A percentile compares a stretch with the other conserved stretches of the same genome.
Conservation (phyloP, 2,888 invertebrate species). For the Seira ritae region DNA sequence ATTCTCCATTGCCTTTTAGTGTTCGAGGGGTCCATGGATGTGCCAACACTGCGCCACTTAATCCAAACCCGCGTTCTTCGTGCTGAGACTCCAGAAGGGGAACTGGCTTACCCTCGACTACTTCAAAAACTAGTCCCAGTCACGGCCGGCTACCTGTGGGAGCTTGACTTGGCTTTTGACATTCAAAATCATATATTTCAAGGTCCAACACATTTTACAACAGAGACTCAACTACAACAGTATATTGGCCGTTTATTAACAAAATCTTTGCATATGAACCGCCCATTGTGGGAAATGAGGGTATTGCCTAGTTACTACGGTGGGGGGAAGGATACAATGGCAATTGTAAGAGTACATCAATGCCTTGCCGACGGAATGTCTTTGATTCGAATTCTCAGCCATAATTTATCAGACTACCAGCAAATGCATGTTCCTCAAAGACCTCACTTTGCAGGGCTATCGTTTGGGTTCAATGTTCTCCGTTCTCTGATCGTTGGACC, state of each 20-base stretch:
- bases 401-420: conserved; percentile 76
- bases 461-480: conserved; percentile 76
- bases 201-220: conserved; percentile 75
- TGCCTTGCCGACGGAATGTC: conserved; percentile 78
- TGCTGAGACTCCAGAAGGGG: conserved; percentile 75
- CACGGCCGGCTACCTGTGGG: conserved; percentile 77
- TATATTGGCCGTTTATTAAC: conserved; percentile 77
- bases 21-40: conserved; percentile 77
- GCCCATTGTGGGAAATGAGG: conserved; percentile 79
- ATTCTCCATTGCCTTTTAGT: conserved; percentile 78
- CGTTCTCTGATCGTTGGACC: conserved; percentile 78
- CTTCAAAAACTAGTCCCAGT: conserved; percentile 76
- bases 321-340: conserved; percentile 76
- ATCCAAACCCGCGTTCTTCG: conserved; percentile 76
- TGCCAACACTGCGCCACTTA: conserved; percentile 76
- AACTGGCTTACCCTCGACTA: conserved; percentile 77
- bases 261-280: conserved; percentile 76
- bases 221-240: conserved; percentile 76
- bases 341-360: conserved; percentile 78
- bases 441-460: conserved; percentile 76
- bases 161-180: conserved; percentile 77
- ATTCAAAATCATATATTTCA: conserved; percentile 78
- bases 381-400: conserved; percentile 76
- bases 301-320: conserved; percentile 77
- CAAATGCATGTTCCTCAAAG: conserved; percentile 74